Evolutionary conservation across 2,888 invertebrate species (phyloP), one percentile per base, ranked within the genome.

Genomic region (Drosophila multiciliata): DNA sequence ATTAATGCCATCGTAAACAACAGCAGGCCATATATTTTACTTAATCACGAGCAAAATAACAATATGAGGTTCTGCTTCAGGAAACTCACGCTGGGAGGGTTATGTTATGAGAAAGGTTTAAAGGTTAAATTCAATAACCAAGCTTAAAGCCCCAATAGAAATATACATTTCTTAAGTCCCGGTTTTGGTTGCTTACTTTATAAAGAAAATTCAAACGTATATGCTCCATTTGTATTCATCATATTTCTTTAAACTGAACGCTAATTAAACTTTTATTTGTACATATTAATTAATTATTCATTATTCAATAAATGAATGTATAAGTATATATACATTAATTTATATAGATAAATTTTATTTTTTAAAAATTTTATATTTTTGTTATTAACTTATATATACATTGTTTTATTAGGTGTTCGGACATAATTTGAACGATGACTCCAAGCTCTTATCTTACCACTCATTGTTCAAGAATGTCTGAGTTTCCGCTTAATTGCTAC

Each of bases 1-100:
- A 76, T 80, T 80, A 68, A 42, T 66, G 81, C 59, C 81, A 62
- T 64, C 61, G 26, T 29, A 32, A n/a, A 2, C 23, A 66, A 77
- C 69, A 73, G 50, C 20, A 12, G 50, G 11, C 45, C n/a, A 68
- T 76, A 68, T 65, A 62, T 75, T 50, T 72, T 26, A 45, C 45
- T 53, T 49, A 48, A 64, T 59, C 53, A 61, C 55, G 66, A 42
- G 50, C 38, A 61, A 20, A 49, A 36, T 1, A 55, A n/a, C 9
- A 38, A 35, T 9, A 6, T 54, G 9, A 33, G 54, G 58, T 42
- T 73, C 58, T 52, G 26, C 12, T 57, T 36, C 17, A 48, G 50
- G 38, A 58, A 54, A 7, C 35, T 7, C 23, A 35, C 9, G n/a
- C 8, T 29, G 35, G 5, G 42, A 29, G 7, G 35, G n/a, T 55